Percentiles rank a stretch among this genome's conserved stretches.
phyloP scores from a whole-genome alignment of 2,888 invertebrate genomes.

The Eupelmus urozonus region DNA sequence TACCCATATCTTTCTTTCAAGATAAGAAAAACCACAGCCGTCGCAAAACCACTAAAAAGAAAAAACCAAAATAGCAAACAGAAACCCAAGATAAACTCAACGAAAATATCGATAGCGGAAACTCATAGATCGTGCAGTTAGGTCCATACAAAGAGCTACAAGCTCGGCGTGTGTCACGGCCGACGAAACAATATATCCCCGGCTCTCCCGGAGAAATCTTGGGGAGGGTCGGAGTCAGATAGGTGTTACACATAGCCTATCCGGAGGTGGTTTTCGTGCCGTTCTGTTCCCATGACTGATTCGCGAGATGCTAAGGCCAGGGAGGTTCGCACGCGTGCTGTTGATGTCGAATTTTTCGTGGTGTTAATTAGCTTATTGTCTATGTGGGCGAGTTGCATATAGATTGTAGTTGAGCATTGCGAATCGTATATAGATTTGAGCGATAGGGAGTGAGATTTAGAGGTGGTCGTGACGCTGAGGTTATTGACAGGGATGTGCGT shows the following conservation, averaged over 20 bases:
- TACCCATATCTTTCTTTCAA: too few relatives aligned
- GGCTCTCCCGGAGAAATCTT: background rate
- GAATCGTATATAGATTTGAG: background rate
- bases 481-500: too few relatives aligned
- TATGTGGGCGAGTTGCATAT: background rate
- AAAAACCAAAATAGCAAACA: background rate
- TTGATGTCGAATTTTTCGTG: slow-evolving; percentile 33
- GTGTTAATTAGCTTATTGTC: slow-evolving; percentile 42
- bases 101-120: too few relatives aligned
- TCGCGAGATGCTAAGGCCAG: slow-evolving; percentile 22
- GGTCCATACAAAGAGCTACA: too few relatives aligned
- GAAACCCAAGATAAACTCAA: too few relatives aligned
- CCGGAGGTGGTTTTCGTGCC: background rate
- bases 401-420: background rate
- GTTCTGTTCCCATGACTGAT: slow-evolving; percentile 43
- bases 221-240: background rate
- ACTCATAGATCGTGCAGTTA: background rate
- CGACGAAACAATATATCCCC: slow-evolving; percentile 31
- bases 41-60: background rate
- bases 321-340: slow-evolving; percentile 37
- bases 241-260: background rate
- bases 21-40: too few relatives aligned
- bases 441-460: background rate
- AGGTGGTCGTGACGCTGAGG: too few relatives aligned
- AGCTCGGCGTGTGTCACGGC: slow-evolving; percentile 21